Base-by-base conservation (phyloP, 2,888 invertebrate genomes). In the Philhelius pedissequus region DNA sequence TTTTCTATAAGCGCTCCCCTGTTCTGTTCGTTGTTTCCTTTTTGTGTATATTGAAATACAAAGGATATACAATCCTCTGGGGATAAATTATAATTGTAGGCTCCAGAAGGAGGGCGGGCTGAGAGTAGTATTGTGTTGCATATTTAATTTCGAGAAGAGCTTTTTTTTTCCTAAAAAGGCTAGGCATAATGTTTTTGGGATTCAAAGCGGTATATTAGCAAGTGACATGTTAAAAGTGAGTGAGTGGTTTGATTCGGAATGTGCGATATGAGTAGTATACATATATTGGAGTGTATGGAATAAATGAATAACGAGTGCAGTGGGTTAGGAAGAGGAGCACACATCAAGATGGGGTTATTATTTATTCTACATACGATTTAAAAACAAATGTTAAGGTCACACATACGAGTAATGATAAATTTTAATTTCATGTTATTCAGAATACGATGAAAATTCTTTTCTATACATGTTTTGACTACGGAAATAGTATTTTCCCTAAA, bases 141-240 rank as follows among this genome's bases (percentile, higher is more conserved):
- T 83, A 83, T 83, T 83, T 83, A 83, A 83, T 83, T 83, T 83
- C 74, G 64, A 74, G 79, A 79, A 79, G 50, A 83, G 79, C 70
- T 64, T 79, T 79, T 78, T 43, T 75, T 79, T 43, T 32, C 27
- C n/a, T n/a, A n/a, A 69, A 69, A 78, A 69, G 40, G 13, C 30
- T 52, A 30, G 52, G 25, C 13, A n/a, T n/a, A 48, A 13, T 22
- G 1, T 35, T 35, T 56, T 32, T 32, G 3, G 20, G 25, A 2
- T 18, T 54, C 13, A 18, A 56, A 56, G 27, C 15, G 56, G 20
- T 69, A 68, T 62, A 1, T 32, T 9, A 3, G 2, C 40, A 27
- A 64, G 70, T 30, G 27, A 70, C 71, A 54, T 43, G 7, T 27
- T n/a, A 8, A 45, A 32, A 68, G 60, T 30, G 27, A 68, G 60